These are phyloP conservation scores for Drosophila cognata DNA, from an alignment of 2,888 invertebrate species.

Conservation along the genomic window DNA sequence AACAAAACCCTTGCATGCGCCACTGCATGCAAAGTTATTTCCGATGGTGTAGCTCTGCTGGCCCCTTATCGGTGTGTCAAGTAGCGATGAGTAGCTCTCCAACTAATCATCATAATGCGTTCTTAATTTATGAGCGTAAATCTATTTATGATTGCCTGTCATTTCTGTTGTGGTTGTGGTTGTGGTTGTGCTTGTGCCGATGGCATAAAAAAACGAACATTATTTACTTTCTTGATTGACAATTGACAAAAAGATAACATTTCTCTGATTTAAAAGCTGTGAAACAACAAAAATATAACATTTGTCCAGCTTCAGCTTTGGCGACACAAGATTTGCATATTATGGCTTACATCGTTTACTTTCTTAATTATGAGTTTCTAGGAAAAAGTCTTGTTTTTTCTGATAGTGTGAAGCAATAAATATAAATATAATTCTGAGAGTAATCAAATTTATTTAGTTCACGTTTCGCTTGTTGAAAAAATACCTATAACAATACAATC, in stretches of 20 bases:
- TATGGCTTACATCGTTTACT: neutral
- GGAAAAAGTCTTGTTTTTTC: neutral
- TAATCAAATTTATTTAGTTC: neutral
- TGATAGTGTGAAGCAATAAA: neutral
- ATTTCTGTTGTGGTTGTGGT: conserved; percentile 14
- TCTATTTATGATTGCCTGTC: conserved; percentile 32
- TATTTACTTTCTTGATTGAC: neutral
- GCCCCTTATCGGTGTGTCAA: conserved; percentile 21
- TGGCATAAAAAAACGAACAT: conserved; percentile 13
- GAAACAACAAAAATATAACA: neutral
- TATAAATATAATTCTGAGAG: neutral
- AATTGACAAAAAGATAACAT: neutral
- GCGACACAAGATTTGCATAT: neutral
- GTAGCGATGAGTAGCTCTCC: conserved; percentile 28
- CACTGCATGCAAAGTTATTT: conserved; percentile 6
- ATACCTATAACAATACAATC: neutral
- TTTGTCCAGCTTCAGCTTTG: neutral
- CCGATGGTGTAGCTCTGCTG: conserved; percentile 25
- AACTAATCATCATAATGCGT: conserved; percentile 41
- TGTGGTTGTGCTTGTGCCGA: neutral
- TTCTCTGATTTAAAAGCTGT: neutral
- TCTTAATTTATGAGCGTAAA: conserved; percentile 33
- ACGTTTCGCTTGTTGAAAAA: neutral
- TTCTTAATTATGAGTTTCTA: neutral
- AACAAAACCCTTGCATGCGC: neutral